Percentiles rank a stretch among this genome's conserved stretches.
phyloP scores from a whole-genome alignment of 1,140 invertebrate species.

The Aphelinus atriplicis region DNA sequence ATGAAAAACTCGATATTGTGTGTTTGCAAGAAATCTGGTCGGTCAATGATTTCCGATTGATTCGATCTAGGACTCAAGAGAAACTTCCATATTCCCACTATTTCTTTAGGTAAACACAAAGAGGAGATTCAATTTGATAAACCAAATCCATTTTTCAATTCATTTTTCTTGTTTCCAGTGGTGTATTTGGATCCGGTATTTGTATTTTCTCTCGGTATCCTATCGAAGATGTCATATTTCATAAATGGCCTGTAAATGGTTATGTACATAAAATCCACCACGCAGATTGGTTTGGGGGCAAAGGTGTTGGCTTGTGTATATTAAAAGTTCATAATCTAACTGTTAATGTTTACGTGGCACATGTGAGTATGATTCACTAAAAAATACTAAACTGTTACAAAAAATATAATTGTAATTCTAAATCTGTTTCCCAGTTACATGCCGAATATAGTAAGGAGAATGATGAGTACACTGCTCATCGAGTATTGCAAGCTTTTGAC shows the following conservation, averaged over 20 bases:
- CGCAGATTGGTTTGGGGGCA: constrained; percentile 98
- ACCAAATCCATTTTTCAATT: constrained; percentile 28
- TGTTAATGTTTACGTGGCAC: constrained; percentile 89
- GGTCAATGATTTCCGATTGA: constrained; percentile 78
- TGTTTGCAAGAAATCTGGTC: constrained; percentile 94
- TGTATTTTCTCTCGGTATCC: constrained; percentile 89
- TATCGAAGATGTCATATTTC: constrained; percentile 90
- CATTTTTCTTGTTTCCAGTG: constrained; percentile 68
- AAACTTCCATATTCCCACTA: constrained; percentile 89
- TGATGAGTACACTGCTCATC: constrained; percentile 91
- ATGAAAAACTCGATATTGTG: constrained; percentile 84
- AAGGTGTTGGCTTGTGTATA: constrained; percentile 91
- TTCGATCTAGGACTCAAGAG: constrained; percentile 71
- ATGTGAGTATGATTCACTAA: constrained; percentile 74
- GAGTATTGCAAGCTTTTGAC: constrained; percentile 92
- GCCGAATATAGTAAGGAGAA: constrained; percentile 89
- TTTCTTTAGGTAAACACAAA: constrained; percentile 82
- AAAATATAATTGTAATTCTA: constrained; percentile 34
- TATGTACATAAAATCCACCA: constrained; percentile 96
- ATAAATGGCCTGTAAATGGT: constrained; percentile 94
- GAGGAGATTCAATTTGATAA: constrained; percentile 1
- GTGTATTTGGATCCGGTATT: constrained; percentile 90
- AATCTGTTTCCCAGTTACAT: constrained; percentile 77
- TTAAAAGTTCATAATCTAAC: constrained; percentile 74
- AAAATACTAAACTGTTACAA: constrained; percentile 1